These are phyloP conservation scores for Danio jaintianensis DNA, from an alignment of 2,797 vertebrate species.

Conservation along the genomic window DNA sequence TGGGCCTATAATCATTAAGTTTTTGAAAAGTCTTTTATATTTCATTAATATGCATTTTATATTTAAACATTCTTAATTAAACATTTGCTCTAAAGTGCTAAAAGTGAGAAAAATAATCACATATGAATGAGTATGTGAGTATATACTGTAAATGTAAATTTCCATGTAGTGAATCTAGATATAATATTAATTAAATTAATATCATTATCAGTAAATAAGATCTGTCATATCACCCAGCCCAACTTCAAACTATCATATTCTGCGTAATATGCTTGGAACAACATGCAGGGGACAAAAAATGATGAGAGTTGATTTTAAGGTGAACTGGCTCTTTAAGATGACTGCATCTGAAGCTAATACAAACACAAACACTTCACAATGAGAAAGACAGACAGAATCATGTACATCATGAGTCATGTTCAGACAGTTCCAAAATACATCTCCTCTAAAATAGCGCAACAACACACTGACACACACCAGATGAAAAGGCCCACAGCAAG, in stretches of 20 bases:
- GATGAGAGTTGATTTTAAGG: neutral
- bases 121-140: too few relatives aligned
- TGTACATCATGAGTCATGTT: slow-evolving; percentile 79
- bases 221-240: too few relatives aligned
- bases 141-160: too few relatives aligned
- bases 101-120: too few relatives aligned
- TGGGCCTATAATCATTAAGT: too few relatives aligned
- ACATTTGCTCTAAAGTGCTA: too few relatives aligned
- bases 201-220: too few relatives aligned
- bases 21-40: too few relatives aligned
- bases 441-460: slow-evolving; percentile 72
- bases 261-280: neutral
- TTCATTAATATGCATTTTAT: too few relatives aligned
- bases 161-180: too few relatives aligned
- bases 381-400: slow-evolving; percentile 51
- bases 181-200: too few relatives aligned
- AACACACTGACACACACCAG: slow-evolving; percentile 58
- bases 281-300: neutral
- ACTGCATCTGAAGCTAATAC: slow-evolving; percentile 51
- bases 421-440: slow-evolving; percentile 79
- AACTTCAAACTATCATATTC: neutral
- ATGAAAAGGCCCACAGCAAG: slow-evolving; percentile 61
- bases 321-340: slow-evolving; percentile 49
- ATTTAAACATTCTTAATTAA: too few relatives aligned
- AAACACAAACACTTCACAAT: slow-evolving; percentile 60